Evolutionary conservation across 1,140 invertebrate genomes (phyloP).

Genomic region (Plectus sambesii): DNA sequence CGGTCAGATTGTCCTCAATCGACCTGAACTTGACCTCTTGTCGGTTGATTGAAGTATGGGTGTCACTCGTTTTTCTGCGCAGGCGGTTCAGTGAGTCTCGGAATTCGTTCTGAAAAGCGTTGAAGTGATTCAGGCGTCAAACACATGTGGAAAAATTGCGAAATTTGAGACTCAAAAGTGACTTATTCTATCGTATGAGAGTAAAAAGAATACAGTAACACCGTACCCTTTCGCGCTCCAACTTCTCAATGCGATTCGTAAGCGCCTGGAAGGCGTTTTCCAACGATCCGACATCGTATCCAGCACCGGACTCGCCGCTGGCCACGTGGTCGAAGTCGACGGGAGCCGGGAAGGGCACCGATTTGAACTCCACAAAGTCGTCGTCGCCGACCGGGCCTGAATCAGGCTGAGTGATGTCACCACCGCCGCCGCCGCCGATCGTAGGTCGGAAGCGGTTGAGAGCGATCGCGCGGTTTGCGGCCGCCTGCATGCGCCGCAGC

Average conservation of each 20-base stretch:
- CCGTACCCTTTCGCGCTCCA: slow-evolving; percentile 39
- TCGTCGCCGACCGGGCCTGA: too few relatives aligned
- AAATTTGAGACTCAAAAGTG: too few relatives aligned
- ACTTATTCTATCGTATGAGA: too few relatives aligned
- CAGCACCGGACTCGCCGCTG: slow-evolving; percentile 20
- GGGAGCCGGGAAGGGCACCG: not conserved
- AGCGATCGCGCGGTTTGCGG: slow-evolving; percentile 32
- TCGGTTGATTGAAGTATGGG: slow-evolving; percentile 39
- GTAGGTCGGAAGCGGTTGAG: slow-evolving; percentile 26
- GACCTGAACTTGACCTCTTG: slow-evolving; percentile 39
- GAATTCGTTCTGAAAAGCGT: slow-evolving; percentile 34
- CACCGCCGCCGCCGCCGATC: slow-evolving; percentile 22
- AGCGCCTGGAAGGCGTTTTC: slow-evolving; percentile 36
- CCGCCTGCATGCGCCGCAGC: slow-evolving; percentile 36
- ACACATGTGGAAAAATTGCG: too few relatives aligned
- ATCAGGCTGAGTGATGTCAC: too few relatives aligned
- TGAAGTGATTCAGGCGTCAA: not conserved
- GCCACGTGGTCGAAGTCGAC: not conserved
- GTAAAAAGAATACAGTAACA: too few relatives aligned
- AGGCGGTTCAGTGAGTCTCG: slow-evolving; percentile 42
- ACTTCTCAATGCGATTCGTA: slow-evolving; percentile 32
- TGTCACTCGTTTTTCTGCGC: slow-evolving; percentile 38
- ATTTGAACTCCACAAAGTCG: too few relatives aligned
- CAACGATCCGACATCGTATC: slow-evolving; percentile 28
- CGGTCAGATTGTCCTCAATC: slow-evolving; percentile 40